A percentile compares a stretch with the other conserved stretches of the same genome.
These are phyloP conservation scores for Myioborus miniatus DNA, from an alignment of 2,797 vertebrate species.

Conservation along the genomic window DNA sequence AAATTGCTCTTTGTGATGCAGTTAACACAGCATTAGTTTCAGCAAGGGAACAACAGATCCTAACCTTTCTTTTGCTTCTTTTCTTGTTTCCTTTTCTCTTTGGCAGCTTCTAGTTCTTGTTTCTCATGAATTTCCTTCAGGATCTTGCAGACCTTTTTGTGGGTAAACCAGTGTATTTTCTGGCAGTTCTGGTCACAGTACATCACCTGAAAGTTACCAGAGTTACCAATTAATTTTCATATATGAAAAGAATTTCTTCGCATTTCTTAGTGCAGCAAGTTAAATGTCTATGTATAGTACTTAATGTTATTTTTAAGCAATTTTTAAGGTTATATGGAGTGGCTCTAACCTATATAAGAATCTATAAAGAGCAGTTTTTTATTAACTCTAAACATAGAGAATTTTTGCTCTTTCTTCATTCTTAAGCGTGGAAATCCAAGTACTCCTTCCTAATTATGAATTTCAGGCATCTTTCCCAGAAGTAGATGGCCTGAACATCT, in stretches of 20 bases:
- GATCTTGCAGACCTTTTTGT: conserved; percentile 92
- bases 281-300: neutral
- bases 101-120: conserved; percentile 84
- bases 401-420: neutral
- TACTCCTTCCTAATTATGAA: neutral
- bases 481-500: neutral
- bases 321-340: neutral
- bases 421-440: neutral
- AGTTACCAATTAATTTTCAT: neutral
- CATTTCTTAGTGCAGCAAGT: neutral
- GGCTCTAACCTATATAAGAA: neutral
- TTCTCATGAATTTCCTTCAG: conserved; percentile 88
- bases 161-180: conserved; percentile 96
- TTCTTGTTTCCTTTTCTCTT: conserved; percentile 76
- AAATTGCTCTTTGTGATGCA: neutral
- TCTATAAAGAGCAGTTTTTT: neutral
- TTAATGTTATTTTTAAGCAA: neutral
- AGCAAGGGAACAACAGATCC: neutral
- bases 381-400: neutral
- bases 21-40: neutral
- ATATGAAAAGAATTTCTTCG: neutral
- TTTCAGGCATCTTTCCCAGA: neutral
- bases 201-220: conserved; percentile 82
- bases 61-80: conserved; percentile 73
- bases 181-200: conserved; percentile 94